These are phyloP conservation scores for Helicoverpa assulta DNA, from an alignment of 2,888 invertebrate genomes.

Conservation along the genomic window DNA sequence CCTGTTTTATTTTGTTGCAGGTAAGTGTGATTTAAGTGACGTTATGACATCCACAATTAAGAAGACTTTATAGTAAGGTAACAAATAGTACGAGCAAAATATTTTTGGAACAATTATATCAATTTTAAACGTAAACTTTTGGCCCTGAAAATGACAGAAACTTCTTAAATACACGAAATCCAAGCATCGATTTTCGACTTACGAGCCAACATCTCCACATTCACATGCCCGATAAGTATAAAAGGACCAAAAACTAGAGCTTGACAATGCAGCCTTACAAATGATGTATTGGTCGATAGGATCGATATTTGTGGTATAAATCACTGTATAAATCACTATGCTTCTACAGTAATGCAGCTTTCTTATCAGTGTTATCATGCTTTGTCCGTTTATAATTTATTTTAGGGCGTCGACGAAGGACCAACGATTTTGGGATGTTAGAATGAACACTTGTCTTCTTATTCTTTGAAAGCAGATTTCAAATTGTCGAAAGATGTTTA, in stretches of 20 bases:
- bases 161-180: background rate
- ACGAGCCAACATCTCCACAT: conserved; percentile 41
- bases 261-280: conserved; percentile 70
- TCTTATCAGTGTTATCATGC: conserved; percentile 67
- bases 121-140: background rate
- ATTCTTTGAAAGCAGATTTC: background rate
- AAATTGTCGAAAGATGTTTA: background rate
- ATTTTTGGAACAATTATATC: background rate
- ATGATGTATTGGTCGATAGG: conserved; percentile 76
- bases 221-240: conserved; percentile 58
- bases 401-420: conserved; percentile 66
- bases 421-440: conserved; percentile 45
- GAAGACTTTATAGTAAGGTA: conserved; percentile 6
- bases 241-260: conserved; percentile 68
- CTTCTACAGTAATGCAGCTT: conserved; percentile 39
- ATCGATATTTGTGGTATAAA: conserved; percentile 75
- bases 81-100: background rate
- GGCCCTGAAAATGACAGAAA: background rate
- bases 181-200: conserved; percentile 41
- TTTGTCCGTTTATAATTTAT: conserved; percentile 67
- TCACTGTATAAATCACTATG: conserved; percentile 77
- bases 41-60: background rate
- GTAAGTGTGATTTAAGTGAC: conserved; percentile 28
- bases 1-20: conserved; percentile 26
- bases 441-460: background rate